A percentile compares a stretch with the other conserved stretches of the same genome.
These are phyloP conservation scores for Ophion slaviceki DNA, from an alignment of 2,888 invertebrate genomes.

Conservation along the genomic window DNA sequence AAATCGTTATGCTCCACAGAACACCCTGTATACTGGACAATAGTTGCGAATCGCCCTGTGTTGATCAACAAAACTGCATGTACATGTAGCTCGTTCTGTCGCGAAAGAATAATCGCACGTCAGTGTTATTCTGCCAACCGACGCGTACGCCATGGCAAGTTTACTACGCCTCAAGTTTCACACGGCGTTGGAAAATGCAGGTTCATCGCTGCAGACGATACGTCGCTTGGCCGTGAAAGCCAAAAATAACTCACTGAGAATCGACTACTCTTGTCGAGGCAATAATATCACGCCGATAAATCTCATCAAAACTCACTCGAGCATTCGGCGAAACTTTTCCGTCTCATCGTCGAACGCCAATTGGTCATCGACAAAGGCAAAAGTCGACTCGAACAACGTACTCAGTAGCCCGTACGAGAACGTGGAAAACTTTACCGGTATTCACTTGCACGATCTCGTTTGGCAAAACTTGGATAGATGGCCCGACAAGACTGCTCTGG, in stretches of 20 bases:
- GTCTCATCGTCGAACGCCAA: background rate
- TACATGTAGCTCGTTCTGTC: background rate
- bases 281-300: background rate
- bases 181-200: background rate
- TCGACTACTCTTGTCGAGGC: background rate
- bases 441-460: slow-evolving; percentile 84
- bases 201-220: background rate
- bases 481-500: slow-evolving; percentile 87
- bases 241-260: background rate
- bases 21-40: background rate
- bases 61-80: background rate
- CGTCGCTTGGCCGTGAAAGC: background rate
- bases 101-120: background rate
- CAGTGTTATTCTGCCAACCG: background rate
- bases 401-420: slow-evolving; percentile 64
- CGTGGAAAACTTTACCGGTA: slow-evolving; percentile 47
- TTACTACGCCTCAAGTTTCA: background rate
- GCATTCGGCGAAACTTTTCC: background rate
- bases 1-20: no score
- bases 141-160: background rate
- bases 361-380: slow-evolving; percentile 9
- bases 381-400: slow-evolving; percentile 63
- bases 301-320: background rate
- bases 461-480: slow-evolving; percentile 88
- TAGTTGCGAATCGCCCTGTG: background rate